Percentiles rank a stretch among this genome's conserved stretches.
These are phyloP conservation scores for Jaculus jaculus DNA, from an alignment of 2,113 vertebrate species.

Conservation along the genomic window DNA sequence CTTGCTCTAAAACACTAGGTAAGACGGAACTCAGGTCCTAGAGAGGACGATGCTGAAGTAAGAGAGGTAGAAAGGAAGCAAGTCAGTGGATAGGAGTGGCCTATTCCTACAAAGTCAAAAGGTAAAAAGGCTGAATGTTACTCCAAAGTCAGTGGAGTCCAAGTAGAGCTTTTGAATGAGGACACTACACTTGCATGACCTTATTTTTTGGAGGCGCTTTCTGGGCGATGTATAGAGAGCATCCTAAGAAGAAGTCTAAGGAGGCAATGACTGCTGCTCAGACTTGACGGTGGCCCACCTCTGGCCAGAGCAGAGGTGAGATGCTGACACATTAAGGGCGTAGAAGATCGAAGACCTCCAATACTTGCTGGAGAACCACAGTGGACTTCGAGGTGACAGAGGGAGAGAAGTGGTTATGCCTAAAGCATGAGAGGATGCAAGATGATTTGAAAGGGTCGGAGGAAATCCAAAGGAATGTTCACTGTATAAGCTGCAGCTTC, in stretches of 20 bases:
- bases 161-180: not conserved
- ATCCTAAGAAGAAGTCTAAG: not conserved
- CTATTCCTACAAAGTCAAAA: not conserved
- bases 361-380: not conserved
- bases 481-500: not conserved
- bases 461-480: not conserved
- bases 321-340: not conserved
- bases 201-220: not conserved
- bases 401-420: not conserved
- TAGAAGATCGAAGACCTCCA: not conserved
- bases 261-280: not conserved
- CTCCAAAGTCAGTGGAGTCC: not conserved
- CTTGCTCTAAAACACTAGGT: not conserved
- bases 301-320: no score
- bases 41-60: not conserved
- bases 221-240: not conserved
- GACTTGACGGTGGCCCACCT: not conserved
- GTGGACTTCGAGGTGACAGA: not conserved
- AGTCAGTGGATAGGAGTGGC: not conserved
- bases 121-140: not conserved
- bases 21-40: not conserved
- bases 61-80: not conserved
- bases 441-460: not conserved
- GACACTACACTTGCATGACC: not conserved
- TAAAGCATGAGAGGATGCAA: not conserved